These are phyloP conservation scores for Leptodactylus fuscus DNA, from an alignment of 2,113 vertebrate species.

Conservation along the genomic window DNA sequence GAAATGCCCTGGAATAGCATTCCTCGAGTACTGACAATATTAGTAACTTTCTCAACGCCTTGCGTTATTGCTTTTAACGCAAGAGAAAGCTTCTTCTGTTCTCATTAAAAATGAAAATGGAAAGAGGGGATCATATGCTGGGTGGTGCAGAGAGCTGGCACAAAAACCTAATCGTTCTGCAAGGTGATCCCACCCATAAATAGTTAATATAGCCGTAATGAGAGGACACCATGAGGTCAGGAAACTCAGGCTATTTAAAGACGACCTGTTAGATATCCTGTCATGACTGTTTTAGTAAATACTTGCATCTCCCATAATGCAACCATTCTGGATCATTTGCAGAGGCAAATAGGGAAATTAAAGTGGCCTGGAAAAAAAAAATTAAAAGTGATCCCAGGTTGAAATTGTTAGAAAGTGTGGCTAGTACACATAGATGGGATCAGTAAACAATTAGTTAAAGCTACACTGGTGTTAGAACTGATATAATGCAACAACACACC, in stretches of 20 bases:
- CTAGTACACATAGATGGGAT: no score
- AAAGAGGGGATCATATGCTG: conserved; percentile 46
- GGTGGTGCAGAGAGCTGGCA: conserved; percentile 41
- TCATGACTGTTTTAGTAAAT: no score
- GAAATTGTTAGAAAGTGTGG: no score
- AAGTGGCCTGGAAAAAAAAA: no score
- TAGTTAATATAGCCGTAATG: conserved; percentile 51
- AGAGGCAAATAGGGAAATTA: no score
- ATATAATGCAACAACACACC: no score
- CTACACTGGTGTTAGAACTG: no score
- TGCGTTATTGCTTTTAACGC: conserved; percentile 48
- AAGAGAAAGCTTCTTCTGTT: conserved; percentile 58
- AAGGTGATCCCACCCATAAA: conserved; percentile 54
- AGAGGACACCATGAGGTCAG: conserved; percentile 50
- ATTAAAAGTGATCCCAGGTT: no score
- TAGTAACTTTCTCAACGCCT: conserved; percentile 52
- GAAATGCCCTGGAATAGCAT: conserved; percentile 25
- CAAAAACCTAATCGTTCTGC: conserved; percentile 44
- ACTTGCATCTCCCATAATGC: no score
- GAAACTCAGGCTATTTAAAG: not conserved
- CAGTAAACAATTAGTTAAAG: no score
- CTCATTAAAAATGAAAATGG: conserved; percentile 61
- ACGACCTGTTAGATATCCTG: not conserved
- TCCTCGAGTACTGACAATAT: conserved; percentile 45
- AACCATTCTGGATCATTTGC: no score